Percentiles rank a stretch among this genome's conserved stretches.
Evolutionary conservation across 2,113 vertebrate genomes (phyloP).

Genomic region (Anser cygnoides): DNA sequence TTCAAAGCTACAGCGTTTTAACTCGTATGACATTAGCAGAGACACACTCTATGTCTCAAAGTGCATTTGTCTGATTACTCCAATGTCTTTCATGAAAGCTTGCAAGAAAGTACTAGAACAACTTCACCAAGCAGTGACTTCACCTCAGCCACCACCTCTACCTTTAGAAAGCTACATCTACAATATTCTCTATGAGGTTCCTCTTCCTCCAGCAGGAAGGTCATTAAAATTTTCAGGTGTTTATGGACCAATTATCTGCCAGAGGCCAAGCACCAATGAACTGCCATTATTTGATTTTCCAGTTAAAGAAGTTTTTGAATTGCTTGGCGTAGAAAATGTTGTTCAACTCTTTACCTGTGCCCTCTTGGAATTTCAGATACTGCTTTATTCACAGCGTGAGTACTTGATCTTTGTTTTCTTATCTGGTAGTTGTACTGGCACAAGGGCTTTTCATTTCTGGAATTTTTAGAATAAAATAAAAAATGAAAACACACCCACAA

Average conservation of each 20-base stretch:
- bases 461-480: background rate
- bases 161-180: constrained; percentile 98
- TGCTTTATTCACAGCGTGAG: constrained; percentile 99
- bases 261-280: constrained; percentile 94
- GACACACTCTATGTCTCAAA: constrained; percentile 97
- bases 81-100: constrained; percentile 96
- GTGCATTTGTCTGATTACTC: constrained; percentile 96
- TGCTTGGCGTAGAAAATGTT: constrained; percentile 96
- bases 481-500: background rate
- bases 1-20: constrained; percentile 94
- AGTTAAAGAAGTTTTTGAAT: constrained; percentile 89
- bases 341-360: constrained; percentile 98
- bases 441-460: background rate
- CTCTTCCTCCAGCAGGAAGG: constrained; percentile 91
- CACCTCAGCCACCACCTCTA: constrained; percentile 91
- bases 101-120: constrained; percentile 92
- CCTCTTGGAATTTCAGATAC: constrained; percentile 97
- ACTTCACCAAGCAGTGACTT: constrained; percentile 92
- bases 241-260: constrained; percentile 93
- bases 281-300: constrained; percentile 96
- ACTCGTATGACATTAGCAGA: constrained; percentile 97
- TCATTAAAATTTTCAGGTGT: constrained; percentile 97
- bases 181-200: constrained; percentile 97
- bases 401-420: constrained; percentile 48
- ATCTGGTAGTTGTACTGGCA: background rate